Base-by-base conservation (phyloP, 2,797 vertebrate genomes). In the Eulemur rubriventer region DNA sequence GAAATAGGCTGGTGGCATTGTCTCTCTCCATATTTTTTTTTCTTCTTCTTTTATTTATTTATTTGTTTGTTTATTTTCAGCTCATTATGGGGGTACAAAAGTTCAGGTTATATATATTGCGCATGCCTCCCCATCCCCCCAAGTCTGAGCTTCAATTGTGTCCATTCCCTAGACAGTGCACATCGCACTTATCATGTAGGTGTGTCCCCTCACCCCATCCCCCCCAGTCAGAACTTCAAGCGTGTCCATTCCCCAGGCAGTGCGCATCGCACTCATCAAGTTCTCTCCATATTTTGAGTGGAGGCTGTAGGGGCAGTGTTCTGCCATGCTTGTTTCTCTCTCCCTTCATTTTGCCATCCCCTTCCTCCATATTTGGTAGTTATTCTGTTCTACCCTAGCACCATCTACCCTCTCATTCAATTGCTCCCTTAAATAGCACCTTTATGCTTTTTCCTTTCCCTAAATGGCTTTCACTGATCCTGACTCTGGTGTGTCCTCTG, bases 401-500 rank as follows among this genome's bases (percentile, higher is more conserved):
- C 59, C 72, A 69, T 86, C 65, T 86, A 95, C 28, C 35, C 81
- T 94, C 82, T 80, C 55, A 78, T 87, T 93, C 89, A 86, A 13
- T 8, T 55, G 50, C 41, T 81, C 89, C 92, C 84, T 97, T 92
- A 96, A 94, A 96, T 52, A 96, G 91, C 89, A 78, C 38, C 24
- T 95, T 89, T 82, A 93, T 83, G 84, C 57, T 33, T 89, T 96
- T 92, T 94, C 59, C 96, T 95, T 90, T 97, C 96, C 94, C 76
- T 96, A 91, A 84, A 88, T 52, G 79, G 89, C 89, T 94, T 91
- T 94, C 89, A 65, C 81, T 70, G 78, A 81, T 89, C 48, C 70
- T 65, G 59, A 61, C 59, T 79, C 63, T 22, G 28, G 67, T 46
- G 8, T 59, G 87, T 93, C 46, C 33, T 94, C 96, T 89, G 93